phyloP scores from a whole-genome alignment of 2,888 invertebrate species.

The Pyrrhosoma nymphula region DNA sequence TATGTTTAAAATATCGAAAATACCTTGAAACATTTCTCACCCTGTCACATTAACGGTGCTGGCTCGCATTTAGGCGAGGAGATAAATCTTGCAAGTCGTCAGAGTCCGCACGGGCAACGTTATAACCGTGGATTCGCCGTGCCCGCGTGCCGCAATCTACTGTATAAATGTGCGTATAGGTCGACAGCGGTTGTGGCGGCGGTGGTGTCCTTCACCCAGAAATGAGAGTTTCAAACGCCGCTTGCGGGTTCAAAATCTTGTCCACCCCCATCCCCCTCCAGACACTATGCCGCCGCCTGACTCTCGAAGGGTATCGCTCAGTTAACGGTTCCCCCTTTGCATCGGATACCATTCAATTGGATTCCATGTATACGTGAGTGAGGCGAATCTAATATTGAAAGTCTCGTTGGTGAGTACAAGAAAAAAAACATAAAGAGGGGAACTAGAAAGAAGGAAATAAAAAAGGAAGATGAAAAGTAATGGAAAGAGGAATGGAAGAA shows the following conservation, averaged over 20 bases:
- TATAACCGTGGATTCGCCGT: not conserved
- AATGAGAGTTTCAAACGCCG: not conserved
- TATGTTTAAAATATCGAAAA: not conserved
- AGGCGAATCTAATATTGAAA: not conserved
- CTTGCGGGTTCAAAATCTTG: not conserved
- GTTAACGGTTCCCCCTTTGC: not conserved
- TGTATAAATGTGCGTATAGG: not conserved
- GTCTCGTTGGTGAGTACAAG: not conserved
- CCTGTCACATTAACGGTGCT: not conserved
- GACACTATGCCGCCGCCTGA: slow-evolving; percentile 21
- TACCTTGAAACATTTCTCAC: not conserved
- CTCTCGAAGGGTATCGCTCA: not conserved
- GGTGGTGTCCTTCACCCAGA: slow-evolving; percentile 58
- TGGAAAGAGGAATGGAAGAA: no score
- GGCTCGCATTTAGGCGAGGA: not conserved
- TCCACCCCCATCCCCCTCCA: not conserved
- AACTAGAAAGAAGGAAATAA: not conserved
- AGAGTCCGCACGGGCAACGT: not conserved
- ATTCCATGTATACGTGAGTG: not conserved
- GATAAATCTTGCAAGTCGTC: not conserved
- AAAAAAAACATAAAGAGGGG: not conserved
- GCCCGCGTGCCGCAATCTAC: not conserved
- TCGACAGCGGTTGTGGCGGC: not conserved
- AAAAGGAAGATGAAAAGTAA: not conserved
- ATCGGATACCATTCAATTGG: not conserved